Conservation (phyloP, 2,797 vertebrate genomes). For the Pelodytes ibericus region DNA sequence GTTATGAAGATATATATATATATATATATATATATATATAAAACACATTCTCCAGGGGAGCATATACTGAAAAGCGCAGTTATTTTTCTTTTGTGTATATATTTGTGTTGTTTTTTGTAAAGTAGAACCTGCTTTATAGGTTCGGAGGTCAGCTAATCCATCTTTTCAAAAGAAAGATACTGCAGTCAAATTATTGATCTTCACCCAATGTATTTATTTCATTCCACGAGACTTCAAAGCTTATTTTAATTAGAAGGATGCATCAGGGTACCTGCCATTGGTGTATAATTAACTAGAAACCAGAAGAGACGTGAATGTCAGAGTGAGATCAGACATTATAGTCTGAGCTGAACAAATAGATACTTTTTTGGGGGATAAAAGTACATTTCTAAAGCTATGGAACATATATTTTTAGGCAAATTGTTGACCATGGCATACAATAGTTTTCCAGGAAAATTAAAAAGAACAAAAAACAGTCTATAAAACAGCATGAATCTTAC, state of each 20-base stretch:
- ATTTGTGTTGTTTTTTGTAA: too few relatives aligned
- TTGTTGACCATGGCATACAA: too few relatives aligned
- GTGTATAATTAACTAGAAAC: constrained; percentile 62
- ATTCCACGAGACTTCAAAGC: constrained; percentile 58
- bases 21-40: too few relatives aligned
- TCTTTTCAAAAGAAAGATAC: constrained; percentile 63
- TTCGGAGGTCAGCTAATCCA: constrained; percentile 60
- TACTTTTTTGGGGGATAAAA: constrained; percentile 2
- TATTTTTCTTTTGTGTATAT: too few relatives aligned
- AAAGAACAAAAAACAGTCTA: too few relatives aligned
- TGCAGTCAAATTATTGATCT: constrained; percentile 65
- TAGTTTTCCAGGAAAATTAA: too few relatives aligned
- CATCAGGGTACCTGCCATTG: constrained; percentile 59
- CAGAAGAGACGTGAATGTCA: constrained; percentile 58
- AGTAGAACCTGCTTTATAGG: not conserved
- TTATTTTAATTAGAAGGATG: constrained; percentile 56
- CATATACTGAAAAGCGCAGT: too few relatives aligned
- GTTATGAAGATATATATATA: too few relatives aligned
- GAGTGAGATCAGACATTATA: not conserved
- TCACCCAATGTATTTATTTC: constrained; percentile 57
- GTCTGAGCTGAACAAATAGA: not conserved
- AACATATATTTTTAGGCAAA: too few relatives aligned
- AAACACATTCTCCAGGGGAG: too few relatives aligned
- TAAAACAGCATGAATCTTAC: too few relatives aligned
- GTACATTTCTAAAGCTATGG: too few relatives aligned